Base-by-base conservation (phyloP, 2,888 invertebrate species). In the Epinotia brunnichana region DNA sequence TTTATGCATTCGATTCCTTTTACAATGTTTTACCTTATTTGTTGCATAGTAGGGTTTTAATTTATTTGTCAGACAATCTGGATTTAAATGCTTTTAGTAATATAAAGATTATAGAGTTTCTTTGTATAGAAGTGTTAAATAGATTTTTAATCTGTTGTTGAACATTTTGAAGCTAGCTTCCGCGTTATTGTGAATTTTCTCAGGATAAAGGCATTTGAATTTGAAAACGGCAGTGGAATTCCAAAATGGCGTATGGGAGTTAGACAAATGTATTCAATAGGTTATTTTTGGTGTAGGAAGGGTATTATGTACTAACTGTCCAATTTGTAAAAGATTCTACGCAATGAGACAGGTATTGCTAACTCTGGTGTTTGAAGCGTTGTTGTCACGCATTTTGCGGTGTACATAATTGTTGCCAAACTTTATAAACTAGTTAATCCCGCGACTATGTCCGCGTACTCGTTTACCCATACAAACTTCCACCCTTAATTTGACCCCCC, bases 121-220 rank as follows among this genome's bases (percentile, higher is more conserved):
- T 21, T 21, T 19, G 19, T 64, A 11, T 15, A 54, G 4, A 64
- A 19, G 64, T 64, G 64, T 54, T 64, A 53, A 64, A 54, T 54
- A 64, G 39, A 39, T 19, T 54, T n/a, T 54, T 64, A 54, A 64
- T 53, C 64, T 64, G 39, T 39, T 51, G 29, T 62, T 9, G 17
- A 48, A 13, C 48, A 24, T 48, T 11, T 13, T 15, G 9, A 35
- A 35, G 9, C 9, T 19, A 9, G 35, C 63, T 64, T 64, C 64
- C 39, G 54, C 19, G 3, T 53, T 53, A 19, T 53, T 53, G 39
- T n/a, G 17, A 17, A 5, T 15, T n/a, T 21, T 53, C 13, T 64
- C 39, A 10, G 21, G 24, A 48, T n/a, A 51, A 29, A 15, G 15
- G 15, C 15, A 19, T 51, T 63, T 13, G 10, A 3, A 19, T 51